Evolutionary conservation across 2,888 invertebrate genomes (phyloP).

Genomic region (Candidula unifasciata): DNA sequence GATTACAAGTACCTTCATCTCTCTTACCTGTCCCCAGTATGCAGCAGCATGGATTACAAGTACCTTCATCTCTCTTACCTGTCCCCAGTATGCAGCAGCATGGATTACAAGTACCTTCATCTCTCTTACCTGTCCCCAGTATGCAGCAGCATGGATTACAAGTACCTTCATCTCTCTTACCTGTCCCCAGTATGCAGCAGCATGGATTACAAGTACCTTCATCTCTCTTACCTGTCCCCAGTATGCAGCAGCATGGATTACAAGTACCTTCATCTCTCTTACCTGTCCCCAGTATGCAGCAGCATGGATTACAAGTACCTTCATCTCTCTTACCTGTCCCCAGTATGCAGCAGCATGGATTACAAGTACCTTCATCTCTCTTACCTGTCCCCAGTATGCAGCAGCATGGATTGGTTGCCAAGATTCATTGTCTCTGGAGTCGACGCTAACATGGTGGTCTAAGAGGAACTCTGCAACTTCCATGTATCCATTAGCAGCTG

Average conservation of each 20-base stretch:
- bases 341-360: too few relatives aligned
- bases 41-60: conserved; percentile 98
- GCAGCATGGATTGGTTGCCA: conserved; percentile 99
- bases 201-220: too few relatives aligned
- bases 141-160: conserved; percentile 97
- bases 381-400: conserved; percentile 98
- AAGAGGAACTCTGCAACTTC: conserved; percentile 95
- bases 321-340: too few relatives aligned
- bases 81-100: conserved; percentile 99
- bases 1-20: too few relatives aligned
- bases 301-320: conserved; percentile 96
- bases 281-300: conserved; percentile 99
- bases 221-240: conserved; percentile 93
- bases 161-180: conserved; percentile 83
- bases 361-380: background rate
- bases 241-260: conserved; percentile 97
- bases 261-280: too few relatives aligned
- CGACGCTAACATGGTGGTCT: conserved; percentile 90
- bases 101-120: too few relatives aligned
- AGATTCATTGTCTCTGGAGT: conserved; percentile 93
- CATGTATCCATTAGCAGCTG: conserved; percentile 96
- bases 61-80: conserved; percentile 85
- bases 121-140: conserved; percentile 94
- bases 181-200: conserved; percentile 99
- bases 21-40: conserved; percentile 96